phyloP scores from a whole-genome alignment of 2,113 vertebrate species.

The Mirza zaza region DNA sequence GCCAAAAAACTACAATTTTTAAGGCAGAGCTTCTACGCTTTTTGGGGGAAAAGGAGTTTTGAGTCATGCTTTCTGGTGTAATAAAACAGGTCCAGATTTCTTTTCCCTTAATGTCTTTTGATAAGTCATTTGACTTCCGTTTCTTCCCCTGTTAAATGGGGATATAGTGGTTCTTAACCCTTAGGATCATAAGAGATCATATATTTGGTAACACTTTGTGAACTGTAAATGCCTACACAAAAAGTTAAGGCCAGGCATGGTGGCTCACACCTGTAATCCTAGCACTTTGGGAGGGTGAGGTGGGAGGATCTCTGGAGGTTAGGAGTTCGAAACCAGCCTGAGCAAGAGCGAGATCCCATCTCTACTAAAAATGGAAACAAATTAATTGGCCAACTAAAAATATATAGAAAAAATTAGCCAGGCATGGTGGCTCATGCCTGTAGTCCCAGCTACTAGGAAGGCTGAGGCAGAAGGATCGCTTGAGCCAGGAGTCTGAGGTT shows the following conservation, averaged over 20 bases:
- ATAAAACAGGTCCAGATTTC: background rate
- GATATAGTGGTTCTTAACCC: background rate
- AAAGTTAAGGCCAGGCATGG: background rate
- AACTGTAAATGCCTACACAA: background rate
- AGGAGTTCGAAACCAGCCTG: no score
- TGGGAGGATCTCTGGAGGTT: no score
- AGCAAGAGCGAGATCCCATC: no score
- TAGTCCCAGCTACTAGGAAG: no score
- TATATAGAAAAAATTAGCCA: no score
- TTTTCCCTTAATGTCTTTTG: conserved; percentile 31
- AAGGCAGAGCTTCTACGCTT: background rate
- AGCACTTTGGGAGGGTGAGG: no score
- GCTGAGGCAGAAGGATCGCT: no score
- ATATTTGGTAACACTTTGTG: background rate
- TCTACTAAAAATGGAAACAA: no score
- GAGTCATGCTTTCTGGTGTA: background rate
- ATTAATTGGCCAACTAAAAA: no score
- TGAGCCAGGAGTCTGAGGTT: no score
- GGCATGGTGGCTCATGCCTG: no score
- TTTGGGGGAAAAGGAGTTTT: background rate
- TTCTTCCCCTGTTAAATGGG: conserved; percentile 12
- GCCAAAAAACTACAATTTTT: background rate
- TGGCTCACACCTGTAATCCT: no score
- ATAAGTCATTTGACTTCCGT: conserved; percentile 41
- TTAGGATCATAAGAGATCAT: background rate